Evolutionary conservation across 1,140 invertebrate genomes (phyloP).

Genomic region (Drosophila dunni): DNA sequence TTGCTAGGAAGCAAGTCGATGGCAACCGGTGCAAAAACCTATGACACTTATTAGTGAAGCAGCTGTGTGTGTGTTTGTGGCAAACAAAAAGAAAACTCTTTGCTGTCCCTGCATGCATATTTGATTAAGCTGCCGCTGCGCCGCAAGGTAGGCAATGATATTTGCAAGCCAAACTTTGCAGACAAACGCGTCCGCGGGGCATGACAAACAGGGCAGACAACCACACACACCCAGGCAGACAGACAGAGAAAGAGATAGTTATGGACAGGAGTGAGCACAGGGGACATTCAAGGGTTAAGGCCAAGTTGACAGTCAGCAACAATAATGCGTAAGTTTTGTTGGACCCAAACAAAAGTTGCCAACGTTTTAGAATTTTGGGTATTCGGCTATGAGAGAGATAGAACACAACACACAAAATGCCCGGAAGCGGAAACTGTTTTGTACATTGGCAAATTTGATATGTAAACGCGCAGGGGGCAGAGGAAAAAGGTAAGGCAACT

Average conservation of each 20-base stretch:
- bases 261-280: neutral
- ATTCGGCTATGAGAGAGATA: neutral
- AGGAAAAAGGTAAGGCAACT: constrained; percentile 13
- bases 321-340: constrained; percentile 54
- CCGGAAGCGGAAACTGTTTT: constrained; percentile 66
- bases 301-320: constrained; percentile 40
- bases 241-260: neutral
- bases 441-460: constrained; percentile 56
- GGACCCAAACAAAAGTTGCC: constrained; percentile 41
- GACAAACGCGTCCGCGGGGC: constrained; percentile 52
- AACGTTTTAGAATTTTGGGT: constrained; percentile 21
- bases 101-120: constrained; percentile 53
- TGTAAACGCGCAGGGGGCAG: constrained; percentile 29
- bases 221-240: neutral
- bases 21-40: constrained; percentile 37
- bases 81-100: constrained; percentile 21
- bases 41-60: constrained; percentile 57
- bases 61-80: constrained; percentile 24
- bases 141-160: constrained; percentile 63
- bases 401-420: constrained; percentile 40
- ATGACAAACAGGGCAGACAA: constrained; percentile 15
- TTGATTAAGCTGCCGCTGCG: constrained; percentile 60
- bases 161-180: constrained; percentile 67
- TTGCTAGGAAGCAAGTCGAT: constrained; percentile 13
- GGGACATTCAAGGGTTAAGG: constrained; percentile 45